These are phyloP conservation scores for Drosophila melanocephala DNA, from an alignment of 2,888 invertebrate genomes.

Conservation along the genomic window DNA sequence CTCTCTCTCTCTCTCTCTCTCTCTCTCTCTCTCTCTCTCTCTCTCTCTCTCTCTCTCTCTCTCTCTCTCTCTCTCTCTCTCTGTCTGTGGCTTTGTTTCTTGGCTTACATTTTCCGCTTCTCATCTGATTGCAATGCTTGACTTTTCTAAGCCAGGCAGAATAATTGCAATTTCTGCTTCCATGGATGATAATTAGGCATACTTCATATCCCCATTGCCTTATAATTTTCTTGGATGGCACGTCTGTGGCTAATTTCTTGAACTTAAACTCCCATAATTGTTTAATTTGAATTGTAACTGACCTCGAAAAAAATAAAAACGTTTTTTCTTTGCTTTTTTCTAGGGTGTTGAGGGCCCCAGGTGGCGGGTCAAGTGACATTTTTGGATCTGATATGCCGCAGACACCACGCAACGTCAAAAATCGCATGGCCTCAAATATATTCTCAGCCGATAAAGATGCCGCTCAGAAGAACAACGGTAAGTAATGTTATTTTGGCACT, in stretches of 20 bases:
- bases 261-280: conserved; percentile 12
- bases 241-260: conserved; percentile 12
- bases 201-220: conserved; percentile 55
- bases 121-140: conserved; percentile 24
- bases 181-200: conserved; percentile 55
- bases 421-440: conserved; percentile 86
- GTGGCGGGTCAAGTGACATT: conserved; percentile 88
- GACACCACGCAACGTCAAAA: conserved; percentile 84
- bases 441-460: conserved; percentile 85
- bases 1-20: neutral
- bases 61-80: neutral
- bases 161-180: conserved; percentile 17
- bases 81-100: neutral
- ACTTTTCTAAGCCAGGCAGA: conserved; percentile 5
- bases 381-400: conserved; percentile 85
- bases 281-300: conserved; percentile 9
- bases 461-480: conserved; percentile 84
- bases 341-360: conserved; percentile 89
- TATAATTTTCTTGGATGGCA: conserved; percentile 16
- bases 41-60: too few relatives aligned
- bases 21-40: neutral
- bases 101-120: conserved; percentile 9
- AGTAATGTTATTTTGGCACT: conserved; percentile 33
- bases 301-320: conserved; percentile 1
- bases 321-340: conserved; percentile 62